Percentiles rank a stretch among this genome's conserved stretches.
Evolutionary conservation across 2,888 invertebrate species (phyloP).

Genomic region (Neelides folsomi): DNA sequence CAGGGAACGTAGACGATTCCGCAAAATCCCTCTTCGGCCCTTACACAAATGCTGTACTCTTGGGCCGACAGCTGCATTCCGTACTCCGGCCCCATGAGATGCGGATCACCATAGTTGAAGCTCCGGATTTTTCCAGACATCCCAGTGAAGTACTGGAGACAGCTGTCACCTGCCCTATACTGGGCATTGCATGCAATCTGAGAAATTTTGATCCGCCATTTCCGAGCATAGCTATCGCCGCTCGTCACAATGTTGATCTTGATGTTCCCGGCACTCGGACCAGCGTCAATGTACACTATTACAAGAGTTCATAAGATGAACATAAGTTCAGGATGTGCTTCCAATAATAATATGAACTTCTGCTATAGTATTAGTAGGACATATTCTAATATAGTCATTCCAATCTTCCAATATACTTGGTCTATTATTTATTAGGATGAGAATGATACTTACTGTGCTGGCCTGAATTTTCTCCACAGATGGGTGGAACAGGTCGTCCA

Average conservation of each 20-base stretch:
- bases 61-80: constrained; percentile 33
- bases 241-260: constrained; percentile 69
- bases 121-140: constrained; percentile 32
- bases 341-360: no score
- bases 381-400: no score
- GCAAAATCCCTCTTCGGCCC: constrained; percentile 33
- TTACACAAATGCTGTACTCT: constrained; percentile 32
- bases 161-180: constrained; percentile 41
- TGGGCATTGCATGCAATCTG: constrained; percentile 67
- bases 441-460: constrained; percentile 33
- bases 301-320: no score
- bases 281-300: constrained; percentile 72
- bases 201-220: constrained; percentile 66
- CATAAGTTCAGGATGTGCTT: no score
- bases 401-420: not conserved
- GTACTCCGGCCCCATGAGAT: constrained; percentile 16
- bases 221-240: constrained; percentile 55
- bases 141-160: constrained; percentile 33
- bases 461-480: constrained; percentile 34
- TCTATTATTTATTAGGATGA: not conserved
- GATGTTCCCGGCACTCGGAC: constrained; percentile 62
- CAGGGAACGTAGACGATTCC: constrained; percentile 33
- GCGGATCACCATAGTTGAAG: constrained; percentile 33
- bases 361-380: no score
- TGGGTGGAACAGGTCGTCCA: constrained; percentile 32